A percentile compares a stretch with the other conserved stretches of the same genome.
phyloP scores from a whole-genome alignment of 2,113 vertebrate species.

The Rhabdornis inornatus region DNA sequence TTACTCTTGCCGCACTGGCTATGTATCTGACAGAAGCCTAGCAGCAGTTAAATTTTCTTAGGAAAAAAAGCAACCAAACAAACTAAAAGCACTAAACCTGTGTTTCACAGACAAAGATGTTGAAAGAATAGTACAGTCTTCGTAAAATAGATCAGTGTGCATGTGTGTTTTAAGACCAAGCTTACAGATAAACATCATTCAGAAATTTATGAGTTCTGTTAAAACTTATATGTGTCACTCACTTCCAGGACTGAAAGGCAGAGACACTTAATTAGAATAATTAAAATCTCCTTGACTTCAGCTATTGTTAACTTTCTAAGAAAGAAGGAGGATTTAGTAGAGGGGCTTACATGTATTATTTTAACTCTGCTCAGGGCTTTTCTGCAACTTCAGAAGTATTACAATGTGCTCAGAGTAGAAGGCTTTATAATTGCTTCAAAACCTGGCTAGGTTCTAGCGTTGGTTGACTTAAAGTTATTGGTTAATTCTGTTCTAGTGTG shows the following conservation, averaged over 20 bases:
- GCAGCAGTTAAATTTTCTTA: neutral
- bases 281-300: neutral
- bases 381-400: neutral
- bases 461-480: neutral
- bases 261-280: neutral
- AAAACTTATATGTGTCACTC: neutral
- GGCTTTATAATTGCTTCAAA: neutral
- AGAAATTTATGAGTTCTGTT: neutral
- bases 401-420: neutral
- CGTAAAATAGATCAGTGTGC: neutral
- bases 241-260: neutral
- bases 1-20: neutral
- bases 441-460: neutral
- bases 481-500: neutral
- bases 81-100: neutral
- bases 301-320: neutral
- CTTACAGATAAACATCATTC: neutral
- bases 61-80: neutral
- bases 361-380: neutral
- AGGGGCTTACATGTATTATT: accelerated
- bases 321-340: neutral
- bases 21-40: neutral
- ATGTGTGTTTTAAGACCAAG: neutral
- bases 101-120: neutral
- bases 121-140: neutral